These are phyloP conservation scores for Peromyscus melanophrys DNA, from an alignment of 2,797 vertebrate genomes.

Conservation along the genomic window DNA sequence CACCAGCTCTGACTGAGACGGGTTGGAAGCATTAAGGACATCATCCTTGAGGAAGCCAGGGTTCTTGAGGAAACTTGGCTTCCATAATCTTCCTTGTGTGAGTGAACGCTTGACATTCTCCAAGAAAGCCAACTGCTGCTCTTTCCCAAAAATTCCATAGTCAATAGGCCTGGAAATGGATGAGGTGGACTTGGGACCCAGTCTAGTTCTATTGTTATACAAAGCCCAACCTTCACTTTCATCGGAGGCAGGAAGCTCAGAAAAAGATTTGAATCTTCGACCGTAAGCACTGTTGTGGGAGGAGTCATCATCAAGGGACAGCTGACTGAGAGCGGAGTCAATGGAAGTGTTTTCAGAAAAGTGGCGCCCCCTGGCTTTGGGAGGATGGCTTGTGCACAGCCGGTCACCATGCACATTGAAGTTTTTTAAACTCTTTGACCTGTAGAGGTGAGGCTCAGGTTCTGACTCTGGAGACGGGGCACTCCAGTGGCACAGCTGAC, in stretches of 20 bases:
- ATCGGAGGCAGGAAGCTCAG: constrained; percentile 87
- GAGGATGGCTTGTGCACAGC: constrained; percentile 68
- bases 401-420: constrained; percentile 71
- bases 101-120: constrained; percentile 91
- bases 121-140: constrained; percentile 90
- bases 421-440: constrained; percentile 84
- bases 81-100: constrained; percentile 90
- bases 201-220: background rate
- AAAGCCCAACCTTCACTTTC: constrained; percentile 88
- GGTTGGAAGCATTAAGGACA: constrained; percentile 67
- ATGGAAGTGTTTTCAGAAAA: constrained; percentile 88
- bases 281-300: constrained; percentile 32
- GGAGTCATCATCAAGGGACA: constrained; percentile 73
- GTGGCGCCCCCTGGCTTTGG: constrained; percentile 85
- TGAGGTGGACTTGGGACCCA: constrained; percentile 82
- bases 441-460: constrained; percentile 74
- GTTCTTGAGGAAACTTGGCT: constrained; percentile 90
- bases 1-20: constrained; percentile 76
- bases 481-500: constrained; percentile 70
- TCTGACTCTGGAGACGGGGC: constrained; percentile 61
- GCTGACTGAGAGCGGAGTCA: constrained; percentile 73
- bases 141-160: constrained; percentile 91
- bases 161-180: constrained; percentile 88
- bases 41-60: constrained; percentile 86
- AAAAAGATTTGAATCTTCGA: constrained; percentile 88